These are phyloP conservation scores for Chionomys nivalis DNA, from an alignment of 2,113 vertebrate genomes.

Conservation along the genomic window DNA sequence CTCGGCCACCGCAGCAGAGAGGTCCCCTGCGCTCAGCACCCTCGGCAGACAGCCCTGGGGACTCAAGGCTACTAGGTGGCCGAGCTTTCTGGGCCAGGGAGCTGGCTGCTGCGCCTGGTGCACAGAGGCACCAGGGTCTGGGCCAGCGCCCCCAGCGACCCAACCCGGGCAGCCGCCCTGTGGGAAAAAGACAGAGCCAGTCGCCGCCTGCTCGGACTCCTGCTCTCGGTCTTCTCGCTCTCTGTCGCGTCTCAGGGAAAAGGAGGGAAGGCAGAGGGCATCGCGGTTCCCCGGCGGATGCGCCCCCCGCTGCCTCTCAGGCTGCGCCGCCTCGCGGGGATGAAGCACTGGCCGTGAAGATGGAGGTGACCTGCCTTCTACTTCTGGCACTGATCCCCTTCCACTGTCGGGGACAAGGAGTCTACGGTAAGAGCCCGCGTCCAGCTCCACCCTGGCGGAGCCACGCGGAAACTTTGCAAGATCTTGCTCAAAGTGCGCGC, in stretches of 20 bases:
- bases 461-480: conserved; percentile 76
- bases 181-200: conserved; percentile 44
- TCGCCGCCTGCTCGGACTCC: not conserved
- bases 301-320: conserved; percentile 63
- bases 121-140: conserved; percentile 56
- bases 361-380: conserved; percentile 82
- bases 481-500: conserved; percentile 69
- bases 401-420: conserved; percentile 78
- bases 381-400: conserved; percentile 79
- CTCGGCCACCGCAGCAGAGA: not conserved
- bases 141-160: conserved; percentile 75
- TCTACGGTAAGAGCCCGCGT: conserved; percentile 79
- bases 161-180: conserved; percentile 49
- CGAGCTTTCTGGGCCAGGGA: conserved; percentile 48
- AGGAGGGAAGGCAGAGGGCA: conserved; percentile 22
- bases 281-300: conserved; percentile 65
- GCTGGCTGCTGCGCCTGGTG: conserved; percentile 64
- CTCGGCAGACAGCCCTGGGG: conserved; percentile 34
- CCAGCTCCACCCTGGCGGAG: not conserved
- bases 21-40: not conserved
- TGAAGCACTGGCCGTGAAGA: conserved; percentile 78
- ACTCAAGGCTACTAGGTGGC: not conserved
- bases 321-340: conserved; percentile 81
- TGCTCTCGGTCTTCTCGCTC: not conserved
- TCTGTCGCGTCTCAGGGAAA: conserved; percentile 24